A percentile compares a stretch with the other conserved stretches of the same genome.
Evolutionary conservation across 1,140 invertebrate species (phyloP).

Genomic region (Lysiphlebus fabarum): DNA sequence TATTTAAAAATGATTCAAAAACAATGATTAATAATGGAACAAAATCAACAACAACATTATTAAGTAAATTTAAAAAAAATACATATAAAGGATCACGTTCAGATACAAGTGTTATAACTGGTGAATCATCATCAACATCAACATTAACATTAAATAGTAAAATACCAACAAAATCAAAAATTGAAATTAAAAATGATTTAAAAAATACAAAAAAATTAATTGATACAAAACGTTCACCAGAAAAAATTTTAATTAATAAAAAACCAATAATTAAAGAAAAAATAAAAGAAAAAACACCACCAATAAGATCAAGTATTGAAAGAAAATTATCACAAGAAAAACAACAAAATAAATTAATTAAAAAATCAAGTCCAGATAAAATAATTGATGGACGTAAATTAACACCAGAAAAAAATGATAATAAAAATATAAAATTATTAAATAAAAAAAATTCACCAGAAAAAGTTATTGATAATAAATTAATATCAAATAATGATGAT

Average conservation of each 20-base stretch:
- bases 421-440: too few relatives aligned
- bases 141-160: constrained; percentile 31
- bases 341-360: constrained; percentile 30
- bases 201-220: constrained; percentile 29
- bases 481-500: constrained; percentile 26
- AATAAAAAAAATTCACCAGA: constrained; percentile 31
- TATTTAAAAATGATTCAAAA: constrained; percentile 65
- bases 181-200: constrained; percentile 27
- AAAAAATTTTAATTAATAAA: constrained; percentile 31
- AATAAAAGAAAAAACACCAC: constrained; percentile 27
- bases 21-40: constrained; percentile 6
- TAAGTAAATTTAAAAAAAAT: constrained; percentile 43
- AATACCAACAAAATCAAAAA: constrained; percentile 47
- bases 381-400: constrained; percentile 15
- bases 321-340: constrained; percentile 27
- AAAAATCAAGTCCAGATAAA: constrained; percentile 41
- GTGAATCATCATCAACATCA: constrained; percentile 21
- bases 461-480: constrained; percentile 31
- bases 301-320: constrained; percentile 29
- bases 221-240: constrained; percentile 33
- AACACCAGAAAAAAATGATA: constrained; percentile 29
- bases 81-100: constrained; percentile 39
- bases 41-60: constrained; percentile 31
- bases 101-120: constrained; percentile 26
- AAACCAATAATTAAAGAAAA: constrained; percentile 34